Conservation (phyloP, 2,113 vertebrate species). For the Brevimyrus niger region DNA sequence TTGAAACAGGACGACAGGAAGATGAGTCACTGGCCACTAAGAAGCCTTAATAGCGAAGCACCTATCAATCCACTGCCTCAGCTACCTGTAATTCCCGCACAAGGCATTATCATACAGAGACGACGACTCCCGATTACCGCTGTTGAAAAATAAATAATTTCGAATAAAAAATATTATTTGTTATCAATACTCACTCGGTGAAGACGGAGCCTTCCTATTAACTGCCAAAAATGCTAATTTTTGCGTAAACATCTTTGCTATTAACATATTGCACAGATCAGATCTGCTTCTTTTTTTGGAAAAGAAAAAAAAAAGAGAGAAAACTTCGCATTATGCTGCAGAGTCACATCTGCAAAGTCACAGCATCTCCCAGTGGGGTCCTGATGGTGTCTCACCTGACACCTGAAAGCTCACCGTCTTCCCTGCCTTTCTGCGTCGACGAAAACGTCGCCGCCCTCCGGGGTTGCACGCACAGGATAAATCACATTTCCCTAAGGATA, state of each 20-base stretch:
- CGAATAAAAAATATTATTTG: neutral
- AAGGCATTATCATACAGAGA: neutral
- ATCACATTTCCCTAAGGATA: neutral
- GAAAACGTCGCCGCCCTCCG: neutral
- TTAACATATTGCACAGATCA: neutral
- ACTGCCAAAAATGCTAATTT: neutral
- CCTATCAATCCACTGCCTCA: neutral
- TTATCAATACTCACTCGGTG: neutral
- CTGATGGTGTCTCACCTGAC: neutral
- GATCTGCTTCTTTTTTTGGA: neutral
- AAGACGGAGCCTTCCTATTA: neutral
- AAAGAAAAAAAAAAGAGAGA: too few species aligned
- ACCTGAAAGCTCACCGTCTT: neutral
- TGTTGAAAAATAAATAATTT: neutral
- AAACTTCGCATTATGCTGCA: too few species aligned
- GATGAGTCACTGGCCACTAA: neutral
- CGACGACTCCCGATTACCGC: neutral
- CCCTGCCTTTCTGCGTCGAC: neutral
- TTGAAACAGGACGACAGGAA: slow-evolving; percentile 16
- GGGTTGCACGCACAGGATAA: neutral
- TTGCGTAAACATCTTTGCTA: neutral
- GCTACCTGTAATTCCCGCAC: neutral
- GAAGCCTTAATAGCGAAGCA: neutral
- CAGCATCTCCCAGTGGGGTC: neutral
- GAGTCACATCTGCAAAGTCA: neutral